These are phyloP conservation scores for Acheta domesticus DNA, from an alignment of 2,888 invertebrate species.

Conservation along the genomic window DNA sequence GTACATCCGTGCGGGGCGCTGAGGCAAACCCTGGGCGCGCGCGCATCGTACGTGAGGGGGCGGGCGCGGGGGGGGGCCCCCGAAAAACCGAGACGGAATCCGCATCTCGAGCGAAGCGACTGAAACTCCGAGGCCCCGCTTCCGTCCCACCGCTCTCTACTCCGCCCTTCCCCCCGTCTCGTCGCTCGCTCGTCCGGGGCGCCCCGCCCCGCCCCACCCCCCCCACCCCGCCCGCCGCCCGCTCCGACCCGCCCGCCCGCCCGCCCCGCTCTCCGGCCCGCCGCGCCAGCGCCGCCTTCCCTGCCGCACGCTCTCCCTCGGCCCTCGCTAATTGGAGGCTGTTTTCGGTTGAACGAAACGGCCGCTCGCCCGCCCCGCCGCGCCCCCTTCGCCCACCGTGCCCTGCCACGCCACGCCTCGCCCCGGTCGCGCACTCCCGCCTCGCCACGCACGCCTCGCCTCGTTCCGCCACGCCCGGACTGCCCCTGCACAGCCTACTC, in stretches of 20 bases:
- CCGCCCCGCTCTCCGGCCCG: neutral
- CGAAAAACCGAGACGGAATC: no score
- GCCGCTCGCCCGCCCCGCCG: neutral
- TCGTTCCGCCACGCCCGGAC: no score
- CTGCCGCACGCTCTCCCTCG: neutral
- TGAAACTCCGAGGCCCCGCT: neutral
- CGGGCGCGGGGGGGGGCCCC: no score
- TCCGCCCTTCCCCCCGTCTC: neutral
- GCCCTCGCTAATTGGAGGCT: neutral
- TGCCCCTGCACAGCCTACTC: no score
- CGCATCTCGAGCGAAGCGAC: neutral
- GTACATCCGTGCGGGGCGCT: no score
- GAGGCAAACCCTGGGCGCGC: no score
- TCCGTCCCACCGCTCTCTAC: neutral
- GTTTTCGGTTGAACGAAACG: slow-evolving; percentile 5
- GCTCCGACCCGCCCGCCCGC: neutral
- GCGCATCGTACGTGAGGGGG: no score
- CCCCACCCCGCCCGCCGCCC: neutral
- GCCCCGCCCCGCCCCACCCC: neutral
- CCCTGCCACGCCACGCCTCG: no score
- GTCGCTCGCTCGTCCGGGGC: neutral
- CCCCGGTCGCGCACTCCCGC: no score
- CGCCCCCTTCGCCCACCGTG: neutral
- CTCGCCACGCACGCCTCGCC: no score
- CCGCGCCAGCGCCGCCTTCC: neutral